Conservation (phyloP, 2,888 invertebrate genomes). For the Nomada hirtipes region DNA sequence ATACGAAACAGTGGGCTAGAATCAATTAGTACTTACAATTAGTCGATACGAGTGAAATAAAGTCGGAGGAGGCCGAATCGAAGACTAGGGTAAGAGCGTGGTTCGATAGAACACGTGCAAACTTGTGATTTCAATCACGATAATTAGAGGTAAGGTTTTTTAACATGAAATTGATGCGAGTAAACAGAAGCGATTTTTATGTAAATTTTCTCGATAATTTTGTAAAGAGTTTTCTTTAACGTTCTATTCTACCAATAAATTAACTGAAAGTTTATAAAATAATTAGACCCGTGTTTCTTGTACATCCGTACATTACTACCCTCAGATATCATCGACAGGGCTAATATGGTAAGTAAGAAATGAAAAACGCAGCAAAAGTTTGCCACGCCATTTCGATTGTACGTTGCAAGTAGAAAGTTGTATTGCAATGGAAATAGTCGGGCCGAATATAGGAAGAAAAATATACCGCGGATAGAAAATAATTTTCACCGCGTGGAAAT, state of each 20-base stretch:
- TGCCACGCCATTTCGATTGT: too few relatives aligned
- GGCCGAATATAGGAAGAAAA: too few relatives aligned
- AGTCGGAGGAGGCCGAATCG: not conserved
- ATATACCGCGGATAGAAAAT: too few relatives aligned
- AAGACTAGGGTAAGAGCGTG: slow-evolving; percentile 22
- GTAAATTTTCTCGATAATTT: slow-evolving; percentile 60
- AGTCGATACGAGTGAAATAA: slow-evolving; percentile 6
- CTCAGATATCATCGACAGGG: too few relatives aligned
- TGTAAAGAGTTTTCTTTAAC: slow-evolving; percentile 58
- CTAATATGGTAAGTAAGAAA: too few relatives aligned
- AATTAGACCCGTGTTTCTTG: slow-evolving; percentile 11
- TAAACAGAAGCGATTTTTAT: slow-evolving; percentile 56
- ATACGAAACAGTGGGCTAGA: not conserved
- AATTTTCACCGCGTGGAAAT: too few relatives aligned
- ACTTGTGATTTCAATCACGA: slow-evolving; percentile 26
- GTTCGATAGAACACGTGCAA: slow-evolving; percentile 13
- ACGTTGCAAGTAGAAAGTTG: too few relatives aligned
- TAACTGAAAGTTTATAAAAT: slow-evolving; percentile 50
- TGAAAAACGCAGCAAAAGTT: too few relatives aligned
- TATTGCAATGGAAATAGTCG: too few relatives aligned
- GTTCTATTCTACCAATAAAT: slow-evolving; percentile 55
- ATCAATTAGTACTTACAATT: not conserved
- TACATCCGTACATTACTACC: not conserved
- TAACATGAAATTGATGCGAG: slow-evolving; percentile 39
- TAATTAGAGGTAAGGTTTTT: slow-evolving; percentile 47